Base-by-base conservation (phyloP, 2,113 vertebrate genomes). In the Alethe diademata region DNA sequence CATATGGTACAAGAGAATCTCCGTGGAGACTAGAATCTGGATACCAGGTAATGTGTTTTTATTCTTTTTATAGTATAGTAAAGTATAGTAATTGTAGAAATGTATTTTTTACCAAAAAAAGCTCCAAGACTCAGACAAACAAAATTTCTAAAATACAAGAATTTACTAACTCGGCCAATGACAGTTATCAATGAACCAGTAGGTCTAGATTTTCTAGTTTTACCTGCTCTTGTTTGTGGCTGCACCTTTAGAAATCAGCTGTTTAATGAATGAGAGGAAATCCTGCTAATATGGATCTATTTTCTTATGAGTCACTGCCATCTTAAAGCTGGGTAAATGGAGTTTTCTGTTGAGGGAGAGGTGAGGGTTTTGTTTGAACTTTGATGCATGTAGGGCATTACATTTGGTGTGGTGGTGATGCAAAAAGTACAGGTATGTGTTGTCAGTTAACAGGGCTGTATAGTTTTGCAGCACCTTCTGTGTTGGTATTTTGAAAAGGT, bases 1-100 rank as follows among this genome's bases (percentile, higher is more conserved):
- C 98, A 33, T 98, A 98, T 92, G 98, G 97, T 62, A 89, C 98
- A 25, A 98, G 98, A 96, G 97, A 98, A 8, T 95, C 98, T 36
- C 95, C 98, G 25, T 98, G 98, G 95, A 99, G 99, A 97, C 90
- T 98, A 66, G 98, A 99, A 75, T 92, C 98, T 36, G 98, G 98
- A 80, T 98, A 98, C 96, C 98, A 98, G 99, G 99, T 99, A 99
- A 95, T 71, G n/a, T 29, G 40, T 56, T 64, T 88, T 96, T 74
- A 90, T 69, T 92, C 35, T 88, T 93, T 67, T 75, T 61, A 13
- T 78, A 35, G 35, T 35, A 35, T 35, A 35, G 35, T 35, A 19
- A 88, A 86, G 23, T 75, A 12, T 61, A 45, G 22, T 58, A 15
- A 45, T 79, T 79, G 14, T 61, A 3, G 13, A n/a, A 65, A 5